phyloP scores from a whole-genome alignment of 2,888 invertebrate genomes.

The Chymomyza procnemis region DNA sequence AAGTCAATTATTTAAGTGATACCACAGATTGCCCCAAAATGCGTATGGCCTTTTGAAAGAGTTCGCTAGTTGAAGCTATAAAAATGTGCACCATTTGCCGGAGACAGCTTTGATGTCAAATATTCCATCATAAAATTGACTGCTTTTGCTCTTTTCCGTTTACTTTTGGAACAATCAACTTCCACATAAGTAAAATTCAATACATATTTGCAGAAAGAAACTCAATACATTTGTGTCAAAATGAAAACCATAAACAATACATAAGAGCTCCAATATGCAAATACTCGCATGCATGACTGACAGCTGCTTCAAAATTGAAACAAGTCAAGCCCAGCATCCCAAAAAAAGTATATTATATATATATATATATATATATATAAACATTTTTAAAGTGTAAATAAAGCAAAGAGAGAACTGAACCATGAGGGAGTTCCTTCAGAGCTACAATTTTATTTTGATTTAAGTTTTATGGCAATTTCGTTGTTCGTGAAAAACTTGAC shows the following conservation, averaged over 20 bases:
- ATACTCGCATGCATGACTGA: conserved; percentile 35
- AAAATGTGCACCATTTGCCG: conserved; percentile 6
- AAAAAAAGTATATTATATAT: no score
- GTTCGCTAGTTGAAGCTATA: background rate
- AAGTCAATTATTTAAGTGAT: background rate
- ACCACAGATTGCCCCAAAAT: no score
- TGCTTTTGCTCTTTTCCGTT: background rate
- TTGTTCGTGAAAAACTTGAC: background rate
- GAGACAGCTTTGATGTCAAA: conserved; percentile 7
- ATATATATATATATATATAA: no score
- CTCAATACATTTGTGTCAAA: background rate
- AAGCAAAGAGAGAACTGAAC: background rate
- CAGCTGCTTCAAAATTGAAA: conserved; percentile 22
- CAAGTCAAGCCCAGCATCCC: background rate
- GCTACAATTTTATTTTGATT: background rate
- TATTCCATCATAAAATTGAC: conserved; percentile 13
- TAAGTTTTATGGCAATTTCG: conserved; percentile 17
- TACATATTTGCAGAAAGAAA: background rate
- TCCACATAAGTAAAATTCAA: background rate
- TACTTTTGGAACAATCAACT: conserved; percentile 8
- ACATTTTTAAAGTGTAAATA: background rate
- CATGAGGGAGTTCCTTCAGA: background rate
- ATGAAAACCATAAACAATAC: conserved; percentile 4
- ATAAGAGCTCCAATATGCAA: conserved; percentile 16
- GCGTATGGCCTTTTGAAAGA: background rate